Evolutionary conservation across 2,888 invertebrate genomes (phyloP).

Genomic region (Halictus quadricinctus): DNA sequence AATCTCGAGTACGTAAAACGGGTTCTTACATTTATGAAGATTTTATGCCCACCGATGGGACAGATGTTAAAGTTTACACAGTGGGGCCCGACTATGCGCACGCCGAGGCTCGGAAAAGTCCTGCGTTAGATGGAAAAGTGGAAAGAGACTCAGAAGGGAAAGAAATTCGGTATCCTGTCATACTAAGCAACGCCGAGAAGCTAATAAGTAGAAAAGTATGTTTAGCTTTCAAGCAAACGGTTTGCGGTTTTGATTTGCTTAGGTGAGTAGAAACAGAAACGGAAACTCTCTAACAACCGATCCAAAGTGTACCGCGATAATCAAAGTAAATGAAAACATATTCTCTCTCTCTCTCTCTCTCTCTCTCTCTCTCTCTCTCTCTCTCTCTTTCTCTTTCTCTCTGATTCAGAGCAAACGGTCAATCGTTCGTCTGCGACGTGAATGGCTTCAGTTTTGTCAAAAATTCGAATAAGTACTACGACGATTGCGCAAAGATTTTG

Average conservation of each 20-base stretch:
- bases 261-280: slow-evolving; percentile 83
- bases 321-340: not conserved
- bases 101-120: slow-evolving; percentile 99
- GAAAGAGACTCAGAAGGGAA: slow-evolving; percentile 99
- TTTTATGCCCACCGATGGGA: slow-evolving; percentile 99
- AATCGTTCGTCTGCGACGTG: slow-evolving; percentile 99
- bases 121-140: slow-evolving; percentile 98
- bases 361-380: not conserved
- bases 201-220: slow-evolving; percentile 98
- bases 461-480: slow-evolving; percentile 99
- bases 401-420: slow-evolving; percentile 93
- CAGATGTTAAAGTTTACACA: slow-evolving; percentile 93
- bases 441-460: slow-evolving; percentile 99
- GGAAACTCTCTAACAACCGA: not conserved
- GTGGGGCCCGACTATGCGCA: slow-evolving; percentile 99
- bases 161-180: slow-evolving; percentile 99
- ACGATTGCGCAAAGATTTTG: slow-evolving; percentile 99
- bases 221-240: slow-evolving; percentile 97
- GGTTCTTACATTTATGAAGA: slow-evolving; percentile 99
- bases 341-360: not conserved
- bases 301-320: not conserved
- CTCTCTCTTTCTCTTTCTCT: not conserved
- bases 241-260: slow-evolving; percentile 99
- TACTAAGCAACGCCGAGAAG: slow-evolving; percentile 98
- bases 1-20: slow-evolving; percentile 96